phyloP scores from a whole-genome alignment of 2,888 invertebrate species.

The Cybosia mesomella region DNA sequence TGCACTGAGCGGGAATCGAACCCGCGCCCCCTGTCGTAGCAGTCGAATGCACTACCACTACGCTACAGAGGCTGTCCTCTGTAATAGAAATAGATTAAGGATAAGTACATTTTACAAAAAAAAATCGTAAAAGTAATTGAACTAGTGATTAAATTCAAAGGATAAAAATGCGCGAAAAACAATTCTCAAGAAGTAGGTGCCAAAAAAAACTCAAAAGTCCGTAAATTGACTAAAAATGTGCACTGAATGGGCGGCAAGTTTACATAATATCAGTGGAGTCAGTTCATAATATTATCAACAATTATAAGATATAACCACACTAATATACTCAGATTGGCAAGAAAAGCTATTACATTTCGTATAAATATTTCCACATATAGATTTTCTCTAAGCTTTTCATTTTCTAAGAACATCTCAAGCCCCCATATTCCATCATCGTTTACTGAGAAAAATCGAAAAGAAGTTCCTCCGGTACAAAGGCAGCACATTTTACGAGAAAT shows the following conservation, averaged over 20 bases:
- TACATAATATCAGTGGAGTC: not conserved
- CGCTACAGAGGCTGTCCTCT: too few species aligned
- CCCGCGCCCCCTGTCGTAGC: too few species aligned
- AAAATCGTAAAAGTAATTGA: too few species aligned
- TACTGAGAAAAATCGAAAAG: constrained; percentile 19
- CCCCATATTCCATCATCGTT: constrained; percentile 23
- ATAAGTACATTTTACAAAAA: too few species aligned
- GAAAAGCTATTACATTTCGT: constrained; percentile 9
- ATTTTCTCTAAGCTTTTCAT: constrained; percentile 18
- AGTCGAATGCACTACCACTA: too few species aligned
- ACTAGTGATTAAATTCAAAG: too few species aligned
- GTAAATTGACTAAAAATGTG: not conserved
- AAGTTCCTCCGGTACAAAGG: constrained; percentile 18
- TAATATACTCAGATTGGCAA: constrained; percentile 4
- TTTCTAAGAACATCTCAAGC: constrained; percentile 18
- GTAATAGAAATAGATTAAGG: too few species aligned
- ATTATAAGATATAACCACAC: not conserved
- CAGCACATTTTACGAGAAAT: constrained; percentile 21
- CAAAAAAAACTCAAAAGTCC: too few species aligned
- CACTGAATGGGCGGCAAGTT: not conserved
- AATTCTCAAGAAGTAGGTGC: too few species aligned
- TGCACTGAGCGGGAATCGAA: too few species aligned
- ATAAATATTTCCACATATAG: not conserved
- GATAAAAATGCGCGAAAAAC: too few species aligned
- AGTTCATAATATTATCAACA: not conserved